Evolutionary conservation across 2,888 invertebrate species (phyloP).

Genomic region (Sepioteuthis lessoniana): DNA sequence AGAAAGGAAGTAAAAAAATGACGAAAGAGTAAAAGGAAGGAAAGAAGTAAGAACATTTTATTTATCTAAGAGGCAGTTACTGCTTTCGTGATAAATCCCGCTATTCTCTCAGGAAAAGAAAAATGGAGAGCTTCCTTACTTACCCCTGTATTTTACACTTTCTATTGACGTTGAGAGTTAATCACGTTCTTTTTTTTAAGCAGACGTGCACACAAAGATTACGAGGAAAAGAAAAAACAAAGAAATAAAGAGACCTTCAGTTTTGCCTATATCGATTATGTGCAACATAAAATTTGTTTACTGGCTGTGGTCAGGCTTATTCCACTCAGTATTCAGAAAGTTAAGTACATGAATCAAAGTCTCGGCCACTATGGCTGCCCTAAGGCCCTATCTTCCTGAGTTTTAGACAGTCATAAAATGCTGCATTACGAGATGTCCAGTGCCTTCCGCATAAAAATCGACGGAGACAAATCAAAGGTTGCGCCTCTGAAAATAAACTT

Average conservation of each 20-base stretch:
- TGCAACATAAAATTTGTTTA: background rate
- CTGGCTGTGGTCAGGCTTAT: background rate
- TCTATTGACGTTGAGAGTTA: background rate
- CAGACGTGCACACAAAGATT: background rate
- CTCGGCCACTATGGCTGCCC: background rate
- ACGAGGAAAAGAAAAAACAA: background rate
- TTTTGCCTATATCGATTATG: background rate
- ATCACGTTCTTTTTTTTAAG: background rate
- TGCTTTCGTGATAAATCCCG: background rate
- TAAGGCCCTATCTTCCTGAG: background rate
- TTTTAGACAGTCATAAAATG: background rate
- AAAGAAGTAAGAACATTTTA: background rate
- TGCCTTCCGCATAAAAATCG: background rate
- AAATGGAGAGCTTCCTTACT: background rate
- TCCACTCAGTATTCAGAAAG: background rate
- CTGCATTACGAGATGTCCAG: background rate
- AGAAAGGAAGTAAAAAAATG: background rate
- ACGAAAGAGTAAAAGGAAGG: too few species aligned
- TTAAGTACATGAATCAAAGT: background rate
- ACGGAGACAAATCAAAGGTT: background rate
- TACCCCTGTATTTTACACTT: background rate
- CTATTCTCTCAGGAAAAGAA: background rate
- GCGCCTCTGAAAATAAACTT: conserved; percentile 3
- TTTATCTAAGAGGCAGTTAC: background rate
- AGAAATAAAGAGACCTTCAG: background rate